Evolutionary conservation across 2,797 vertebrate genomes (phyloP).

Genomic region (Paratrypauchen microcephalus): DNA sequence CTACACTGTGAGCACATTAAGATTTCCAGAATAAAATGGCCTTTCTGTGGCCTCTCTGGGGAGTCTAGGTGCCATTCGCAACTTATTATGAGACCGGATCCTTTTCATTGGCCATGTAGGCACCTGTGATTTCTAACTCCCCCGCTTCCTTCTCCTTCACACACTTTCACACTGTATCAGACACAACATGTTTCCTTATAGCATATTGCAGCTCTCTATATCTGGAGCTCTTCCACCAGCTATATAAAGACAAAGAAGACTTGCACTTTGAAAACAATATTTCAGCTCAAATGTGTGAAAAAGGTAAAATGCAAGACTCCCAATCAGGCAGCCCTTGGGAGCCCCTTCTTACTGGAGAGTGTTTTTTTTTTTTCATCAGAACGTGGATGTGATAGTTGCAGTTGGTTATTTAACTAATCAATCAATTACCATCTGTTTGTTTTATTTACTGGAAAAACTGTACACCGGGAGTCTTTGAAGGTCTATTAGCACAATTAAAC

Average conservation of each 20-base stretch:
- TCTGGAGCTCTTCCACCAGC: constrained; percentile 25
- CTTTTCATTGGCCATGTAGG: constrained; percentile 49
- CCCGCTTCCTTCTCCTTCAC: background rate
- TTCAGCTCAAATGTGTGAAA: constrained; percentile 2
- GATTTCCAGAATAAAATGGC: constrained; percentile 24
- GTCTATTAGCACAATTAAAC: too few relatives aligned
- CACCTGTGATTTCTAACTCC: constrained; percentile 41
- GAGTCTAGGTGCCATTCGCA: constrained; percentile 63
- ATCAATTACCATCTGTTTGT: too few relatives aligned
- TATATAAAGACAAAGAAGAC: background rate
- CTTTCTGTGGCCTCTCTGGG: constrained; percentile 47
- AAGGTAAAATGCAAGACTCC: constrained; percentile 18
- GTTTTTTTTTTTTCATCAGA: too few relatives aligned
- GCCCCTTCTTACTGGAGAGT: too few relatives aligned
- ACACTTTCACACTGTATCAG: background rate
- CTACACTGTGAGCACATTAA: too few relatives aligned
- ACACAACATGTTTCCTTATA: background rate
- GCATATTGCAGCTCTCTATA: constrained; percentile 13
- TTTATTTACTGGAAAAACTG: too few relatives aligned
- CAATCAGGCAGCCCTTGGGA: constrained; percentile 29
- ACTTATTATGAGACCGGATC: constrained; percentile 62
- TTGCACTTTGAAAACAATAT: background rate
- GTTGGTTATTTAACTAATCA: too few relatives aligned
- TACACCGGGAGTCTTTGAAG: too few relatives aligned
- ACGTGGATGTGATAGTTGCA: too few relatives aligned